Percentiles rank a stretch among this genome's conserved stretches.
Conservation (phyloP, 1,140 invertebrate genomes). For the Ips typographus region DNA sequence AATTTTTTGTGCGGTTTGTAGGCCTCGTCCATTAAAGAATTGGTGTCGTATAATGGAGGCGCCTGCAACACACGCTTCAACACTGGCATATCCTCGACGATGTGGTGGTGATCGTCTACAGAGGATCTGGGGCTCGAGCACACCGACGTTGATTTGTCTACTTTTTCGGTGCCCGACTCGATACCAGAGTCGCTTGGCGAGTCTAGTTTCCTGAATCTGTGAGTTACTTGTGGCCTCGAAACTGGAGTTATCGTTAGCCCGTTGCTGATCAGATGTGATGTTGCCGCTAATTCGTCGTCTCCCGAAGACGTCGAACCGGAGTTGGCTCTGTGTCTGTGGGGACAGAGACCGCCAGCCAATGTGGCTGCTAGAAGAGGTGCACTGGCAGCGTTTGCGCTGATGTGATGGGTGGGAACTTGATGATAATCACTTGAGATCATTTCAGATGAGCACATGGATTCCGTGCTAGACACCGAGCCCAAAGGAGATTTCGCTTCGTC, state of each 20-base stretch:
- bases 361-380: constrained; percentile 77
- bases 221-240: constrained; percentile 54
- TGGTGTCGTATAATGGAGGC: constrained; percentile 84
- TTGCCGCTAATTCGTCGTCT: constrained; percentile 71
- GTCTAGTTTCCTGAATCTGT: constrained; percentile 76
- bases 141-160: constrained; percentile 75
- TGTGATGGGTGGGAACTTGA: constrained; percentile 48
- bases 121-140: constrained; percentile 86
- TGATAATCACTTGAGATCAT: constrained; percentile 65
- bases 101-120: constrained; percentile 75
- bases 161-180: constrained; percentile 86
- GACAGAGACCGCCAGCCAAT: constrained; percentile 66
- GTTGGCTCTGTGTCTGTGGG: constrained; percentile 71
- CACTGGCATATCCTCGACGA: constrained; percentile 89
- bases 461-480: constrained; percentile 82
- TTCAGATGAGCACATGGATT: constrained; percentile 67
- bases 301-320: constrained; percentile 73
- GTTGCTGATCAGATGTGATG: constrained; percentile 65
- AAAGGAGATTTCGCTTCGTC: constrained; percentile 82
- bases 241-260: constrained; percentile 67
- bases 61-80: constrained; percentile 88
- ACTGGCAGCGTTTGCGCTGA: constrained; percentile 56
- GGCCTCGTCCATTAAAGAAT: constrained; percentile 89
- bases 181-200: constrained; percentile 91
- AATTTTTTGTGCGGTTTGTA: constrained; percentile 96